Evolutionary conservation across 2,797 vertebrate species (phyloP), one percentile per base, ranked within the genome.

Genomic region (Lepilemur ruficaudatus): DNA sequence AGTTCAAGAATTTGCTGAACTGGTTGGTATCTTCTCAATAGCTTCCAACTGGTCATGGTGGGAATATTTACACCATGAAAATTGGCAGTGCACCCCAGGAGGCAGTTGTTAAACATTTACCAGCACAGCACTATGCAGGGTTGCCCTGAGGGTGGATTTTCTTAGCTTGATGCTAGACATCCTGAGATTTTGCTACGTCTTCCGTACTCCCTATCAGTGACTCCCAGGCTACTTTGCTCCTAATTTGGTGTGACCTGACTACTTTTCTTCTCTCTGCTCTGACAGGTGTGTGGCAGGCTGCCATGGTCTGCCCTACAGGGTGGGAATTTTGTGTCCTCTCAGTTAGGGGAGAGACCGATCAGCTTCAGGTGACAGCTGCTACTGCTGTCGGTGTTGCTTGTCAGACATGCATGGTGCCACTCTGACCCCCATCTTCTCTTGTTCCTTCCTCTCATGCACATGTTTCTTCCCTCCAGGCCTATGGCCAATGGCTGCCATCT

Each of bases 351-450:
- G 79, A 87, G 78, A 59, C 85, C 4, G 2, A 35, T 75, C 69
- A 59, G 76, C 91, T 96, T 95, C 72, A 94, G 92, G 90, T 52
- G 75, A 79, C 0, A 7, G 70, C 94, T 65, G 61, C 5, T 20
- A 57, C 72, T 83, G 83, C 95, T 91, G 67, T 63, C 10, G 32
- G 84, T 8, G 43, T 59, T 50, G 70, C 85, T 79, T 93, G 48
- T 97, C 96, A 96, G 95, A 92, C 61, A 11, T 4, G 10, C 35
- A 69, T 63, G 1, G 35, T 15, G 63, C 73, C 32, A 73, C 82
- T 89, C 92, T 92, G 91, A 92, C 85, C 95, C 92, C 93, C 7
- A 32, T 20, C 72, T 76, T 89, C 87, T 78, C 92, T 65, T 10
- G 80, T 43, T 87, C 52, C 76, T 86, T 89, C 75, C 28, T 48